phyloP scores from a whole-genome alignment of 2,888 invertebrate genomes.

The Caenorhabditis japonica region DNA sequence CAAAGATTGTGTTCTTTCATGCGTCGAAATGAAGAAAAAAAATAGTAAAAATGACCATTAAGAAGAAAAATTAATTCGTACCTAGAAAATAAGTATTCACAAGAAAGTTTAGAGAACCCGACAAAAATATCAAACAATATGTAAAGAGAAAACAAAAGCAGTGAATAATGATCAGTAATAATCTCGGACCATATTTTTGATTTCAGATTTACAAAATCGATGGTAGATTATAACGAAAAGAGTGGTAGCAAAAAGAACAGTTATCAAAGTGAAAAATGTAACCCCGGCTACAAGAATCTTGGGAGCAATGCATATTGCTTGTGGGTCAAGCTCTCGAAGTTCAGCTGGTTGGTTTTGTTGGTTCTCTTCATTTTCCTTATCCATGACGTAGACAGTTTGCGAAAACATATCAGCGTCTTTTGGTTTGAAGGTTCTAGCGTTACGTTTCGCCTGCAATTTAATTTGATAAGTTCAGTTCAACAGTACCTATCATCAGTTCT shows the following conservation, averaged over 20 bases:
- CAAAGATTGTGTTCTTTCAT: neutral
- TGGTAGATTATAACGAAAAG: conserved; percentile 34
- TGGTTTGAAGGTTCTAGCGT: conserved; percentile 37
- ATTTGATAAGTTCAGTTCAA: too few relatives aligned
- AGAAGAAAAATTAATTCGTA: conserved; percentile 29
- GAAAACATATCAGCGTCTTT: conserved; percentile 74
- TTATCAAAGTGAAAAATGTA: conserved; percentile 26
- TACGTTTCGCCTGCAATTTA: conserved; percentile 48
- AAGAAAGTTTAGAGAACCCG: conserved; percentile 19
- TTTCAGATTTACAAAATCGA: conserved; percentile 33
- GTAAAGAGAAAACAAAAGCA: conserved; percentile 2
- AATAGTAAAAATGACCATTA: conserved; percentile 7
- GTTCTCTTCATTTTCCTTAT: conserved; percentile 59
- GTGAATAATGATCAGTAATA: conserved; percentile 18
- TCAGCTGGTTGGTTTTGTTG: conserved; percentile 10
- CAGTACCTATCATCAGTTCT: neutral
- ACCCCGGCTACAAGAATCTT: conserved; percentile 25
- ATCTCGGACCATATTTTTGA: conserved; percentile 32
- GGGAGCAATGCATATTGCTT: conserved; percentile 36
- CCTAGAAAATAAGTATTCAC: conserved; percentile 29
- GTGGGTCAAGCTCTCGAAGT: conserved; percentile 30
- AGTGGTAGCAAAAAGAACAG: conserved; percentile 34
- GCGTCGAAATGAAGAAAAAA: neutral
- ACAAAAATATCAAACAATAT: neutral
- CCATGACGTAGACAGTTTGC: conserved; percentile 75